phyloP scores from a whole-genome alignment of 2,888 invertebrate genomes.

The Ceramica pisi region DNA sequence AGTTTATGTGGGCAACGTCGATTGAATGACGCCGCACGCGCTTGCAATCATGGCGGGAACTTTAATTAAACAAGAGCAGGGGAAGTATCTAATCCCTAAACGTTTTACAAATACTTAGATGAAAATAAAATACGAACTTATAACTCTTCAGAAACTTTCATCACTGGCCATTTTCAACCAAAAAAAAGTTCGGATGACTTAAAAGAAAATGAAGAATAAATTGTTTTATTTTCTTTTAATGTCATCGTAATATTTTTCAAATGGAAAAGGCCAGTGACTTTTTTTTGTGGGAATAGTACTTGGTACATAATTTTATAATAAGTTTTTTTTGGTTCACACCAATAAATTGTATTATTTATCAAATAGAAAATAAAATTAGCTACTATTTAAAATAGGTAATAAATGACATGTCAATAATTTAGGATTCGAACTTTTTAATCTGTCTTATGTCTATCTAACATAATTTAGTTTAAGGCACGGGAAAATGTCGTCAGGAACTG shows the following conservation, averaged over 20 bases:
- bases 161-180: background rate
- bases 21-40: constrained; percentile 78
- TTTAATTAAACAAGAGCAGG: constrained; percentile 41
- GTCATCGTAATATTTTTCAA: constrained; percentile 1
- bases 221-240: constrained; percentile 10
- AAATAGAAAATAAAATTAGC: background rate
- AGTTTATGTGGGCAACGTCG: constrained; percentile 83
- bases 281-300: background rate
- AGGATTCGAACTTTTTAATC: background rate
- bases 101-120: background rate
- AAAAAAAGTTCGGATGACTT: background rate
- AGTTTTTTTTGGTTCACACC: background rate
- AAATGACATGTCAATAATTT: background rate
- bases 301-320: background rate
- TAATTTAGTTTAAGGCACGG: background rate
- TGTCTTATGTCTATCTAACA: background rate
- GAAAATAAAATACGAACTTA: background rate
- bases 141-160: background rate
- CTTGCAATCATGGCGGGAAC: constrained; percentile 70
- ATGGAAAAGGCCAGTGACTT: background rate
- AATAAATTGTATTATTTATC: background rate
- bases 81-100: constrained; percentile 5
- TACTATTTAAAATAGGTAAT: background rate
- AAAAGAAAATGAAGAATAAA: constrained; percentile 5
- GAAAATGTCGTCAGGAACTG: too few species aligned